phyloP scores from a whole-genome alignment of 2,113 vertebrate species.

The Typhlomys cinereus region DNA sequence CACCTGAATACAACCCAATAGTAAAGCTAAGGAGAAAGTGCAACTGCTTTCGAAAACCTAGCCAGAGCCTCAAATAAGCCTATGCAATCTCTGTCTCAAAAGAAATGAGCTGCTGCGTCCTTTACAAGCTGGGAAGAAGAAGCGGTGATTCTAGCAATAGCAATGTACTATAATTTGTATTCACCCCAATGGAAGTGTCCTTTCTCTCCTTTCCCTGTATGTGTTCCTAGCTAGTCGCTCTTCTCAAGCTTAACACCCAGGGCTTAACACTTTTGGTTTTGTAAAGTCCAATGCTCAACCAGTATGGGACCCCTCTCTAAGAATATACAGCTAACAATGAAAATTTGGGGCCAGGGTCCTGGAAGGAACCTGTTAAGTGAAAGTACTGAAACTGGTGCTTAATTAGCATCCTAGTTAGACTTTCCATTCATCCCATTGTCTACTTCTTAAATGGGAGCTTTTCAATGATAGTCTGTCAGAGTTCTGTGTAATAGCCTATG shows the following conservation, averaged over 20 bases:
- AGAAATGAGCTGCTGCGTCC: neutral
- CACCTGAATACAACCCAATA: neutral
- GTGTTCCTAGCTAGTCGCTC: neutral
- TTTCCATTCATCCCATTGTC: neutral
- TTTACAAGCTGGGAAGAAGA: neutral
- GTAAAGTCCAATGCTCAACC: neutral
- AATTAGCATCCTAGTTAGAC: neutral
- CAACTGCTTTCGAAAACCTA: neutral
- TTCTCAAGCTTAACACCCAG: neutral
- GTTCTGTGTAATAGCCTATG: neutral
- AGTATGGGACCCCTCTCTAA: neutral
- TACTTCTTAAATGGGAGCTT: conserved; percentile 27
- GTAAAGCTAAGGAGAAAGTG: neutral
- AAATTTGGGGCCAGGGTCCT: neutral
- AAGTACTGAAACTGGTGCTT: conserved; percentile 16
- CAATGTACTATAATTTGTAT: neutral
- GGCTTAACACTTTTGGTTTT: neutral
- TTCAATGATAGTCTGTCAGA: neutral
- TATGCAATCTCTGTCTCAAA: neutral
- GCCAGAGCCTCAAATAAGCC: neutral
- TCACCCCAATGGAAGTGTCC: neutral
- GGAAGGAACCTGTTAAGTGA: neutral
- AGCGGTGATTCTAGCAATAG: neutral
- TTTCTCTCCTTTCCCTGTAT: neutral
- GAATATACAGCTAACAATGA: neutral